phyloP scores from a whole-genome alignment of 2,888 invertebrate genomes.

The Carcina quercana region DNA sequence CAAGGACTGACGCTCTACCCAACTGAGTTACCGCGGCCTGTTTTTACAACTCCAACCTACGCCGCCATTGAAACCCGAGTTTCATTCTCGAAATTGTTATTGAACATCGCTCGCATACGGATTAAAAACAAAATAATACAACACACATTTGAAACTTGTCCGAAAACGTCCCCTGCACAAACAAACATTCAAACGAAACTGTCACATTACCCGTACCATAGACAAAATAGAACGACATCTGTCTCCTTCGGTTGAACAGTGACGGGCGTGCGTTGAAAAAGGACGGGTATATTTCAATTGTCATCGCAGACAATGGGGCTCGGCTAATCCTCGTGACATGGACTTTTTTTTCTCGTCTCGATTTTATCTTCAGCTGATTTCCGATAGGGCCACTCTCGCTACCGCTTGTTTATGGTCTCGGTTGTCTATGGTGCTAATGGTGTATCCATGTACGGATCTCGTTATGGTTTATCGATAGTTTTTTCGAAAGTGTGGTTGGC shows the following conservation, averaged over 20 bases:
- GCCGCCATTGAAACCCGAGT: no score
- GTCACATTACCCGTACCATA: constrained; percentile 63
- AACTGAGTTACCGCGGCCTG: no score
- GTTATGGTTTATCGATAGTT: constrained; percentile 45
- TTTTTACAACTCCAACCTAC: no score
- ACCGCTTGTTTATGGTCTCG: constrained; percentile 48
- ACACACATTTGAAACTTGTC: constrained; percentile 45
- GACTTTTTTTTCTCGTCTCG: constrained; percentile 39
- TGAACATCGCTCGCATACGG: constrained; percentile 38
- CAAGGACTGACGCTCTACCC: no score
- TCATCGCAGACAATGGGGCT: constrained; percentile 57
- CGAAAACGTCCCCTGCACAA: constrained; percentile 47
- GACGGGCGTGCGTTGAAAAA: constrained; percentile 30
- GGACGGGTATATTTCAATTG: constrained; percentile 62
- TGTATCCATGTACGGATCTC: constrained; percentile 57
- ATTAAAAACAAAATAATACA: constrained; percentile 64
- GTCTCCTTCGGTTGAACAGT: constrained; percentile 35
- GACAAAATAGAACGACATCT: constrained; percentile 57
- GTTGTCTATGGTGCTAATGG: constrained; percentile 58
- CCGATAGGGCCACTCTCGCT: constrained; percentile 63
- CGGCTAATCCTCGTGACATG: constrained; percentile 65
- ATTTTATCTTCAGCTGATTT: constrained; percentile 54
- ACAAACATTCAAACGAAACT: constrained; percentile 70
- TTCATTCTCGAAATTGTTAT: constrained; percentile 25
- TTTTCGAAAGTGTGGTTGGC: constrained; percentile 38